phyloP scores from a whole-genome alignment of 2,888 invertebrate genomes.

The Dolichopus griseipennis region DNA sequence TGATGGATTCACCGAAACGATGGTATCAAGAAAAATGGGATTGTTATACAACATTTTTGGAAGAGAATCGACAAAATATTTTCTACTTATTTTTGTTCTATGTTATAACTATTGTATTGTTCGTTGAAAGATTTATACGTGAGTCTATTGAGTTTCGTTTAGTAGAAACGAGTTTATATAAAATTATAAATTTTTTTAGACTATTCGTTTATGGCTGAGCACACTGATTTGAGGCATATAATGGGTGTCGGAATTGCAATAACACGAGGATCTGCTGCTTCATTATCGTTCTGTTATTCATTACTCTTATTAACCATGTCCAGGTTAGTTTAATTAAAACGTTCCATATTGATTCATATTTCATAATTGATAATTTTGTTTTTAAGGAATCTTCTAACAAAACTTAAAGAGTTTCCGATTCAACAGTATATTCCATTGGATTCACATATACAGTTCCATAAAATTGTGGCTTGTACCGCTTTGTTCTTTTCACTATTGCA shows the following conservation, averaged over 20 bases:
- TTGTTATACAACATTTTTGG: slow-evolving; percentile 78
- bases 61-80: slow-evolving; percentile 93
- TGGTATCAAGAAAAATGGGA: slow-evolving; percentile 76
- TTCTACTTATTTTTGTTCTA: slow-evolving; percentile 92
- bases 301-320: slow-evolving; percentile 88
- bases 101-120: slow-evolving; percentile 86
- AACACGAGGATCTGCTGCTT: slow-evolving; percentile 88
- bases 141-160: slow-evolving; percentile 35
- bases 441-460: slow-evolving; percentile 93
- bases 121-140: slow-evolving; percentile 90
- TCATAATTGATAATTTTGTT: background rate
- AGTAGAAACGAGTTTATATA: background rate
- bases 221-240: slow-evolving; percentile 87
- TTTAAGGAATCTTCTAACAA: slow-evolving; percentile 75
- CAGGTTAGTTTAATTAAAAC: slow-evolving; percentile 32
- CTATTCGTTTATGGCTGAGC: slow-evolving; percentile 94
- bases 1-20: slow-evolving; percentile 59
- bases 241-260: slow-evolving; percentile 97
- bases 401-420: slow-evolving; percentile 85
- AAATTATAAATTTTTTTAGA: slow-evolving; percentile 50
- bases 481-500: slow-evolving; percentile 87
- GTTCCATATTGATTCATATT: background rate
- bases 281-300: slow-evolving; percentile 89
- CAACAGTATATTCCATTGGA: slow-evolving; percentile 91
- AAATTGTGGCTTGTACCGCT: slow-evolving; percentile 91